Base-by-base conservation (phyloP, 2,888 invertebrate species). In the Cephus pygmeus region DNA sequence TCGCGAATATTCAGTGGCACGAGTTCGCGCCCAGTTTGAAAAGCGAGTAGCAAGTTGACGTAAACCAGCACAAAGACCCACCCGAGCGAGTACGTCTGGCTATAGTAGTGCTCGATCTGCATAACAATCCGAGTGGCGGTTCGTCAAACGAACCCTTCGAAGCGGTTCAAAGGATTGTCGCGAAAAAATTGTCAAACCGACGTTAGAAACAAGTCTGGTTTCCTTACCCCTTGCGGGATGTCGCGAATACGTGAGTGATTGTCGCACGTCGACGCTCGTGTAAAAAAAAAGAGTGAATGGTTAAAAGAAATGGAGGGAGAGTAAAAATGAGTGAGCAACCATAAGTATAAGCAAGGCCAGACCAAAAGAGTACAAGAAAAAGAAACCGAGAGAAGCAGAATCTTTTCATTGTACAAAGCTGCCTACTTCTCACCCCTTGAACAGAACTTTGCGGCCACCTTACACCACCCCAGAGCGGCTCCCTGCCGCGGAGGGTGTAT, bases 401-500 rank as follows among this genome's bases (percentile, higher is more conserved):
- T 9, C 71, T 15, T 15, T 71, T 71, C 71, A 34, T 23, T 33
- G 30, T 15, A 34, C 71, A 12, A 15, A 6, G 71, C 31, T 33
- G 71, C 56, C 56, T 23, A 56, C 56, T 56, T 56, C 56, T 56
- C 56, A 23, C 56, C 56, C 56, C 23, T 56, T 56, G 56, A 9
- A 56, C 23, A 23, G 56, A 56, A 56, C 9, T 56, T 56, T 56
- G 56, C 56, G 56, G 56, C 56, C 56, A 23, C 56, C 56, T 56
- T 56, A 56, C 56, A 56, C 56, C 56, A 56, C 56, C 56, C 56
- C 56, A 56, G 23, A 56, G 56, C 56, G 56, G 56, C 69, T 30
- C 71, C 71, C 31, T 34, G 71, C 71, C 30, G 71, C 31, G 71
- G 35, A 34, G 30, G 75, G 69, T 77, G 87, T 89, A 90, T 90